Evolutionary conservation across 2,888 invertebrate species (phyloP).

Genomic region (Hydraecia micacea): DNA sequence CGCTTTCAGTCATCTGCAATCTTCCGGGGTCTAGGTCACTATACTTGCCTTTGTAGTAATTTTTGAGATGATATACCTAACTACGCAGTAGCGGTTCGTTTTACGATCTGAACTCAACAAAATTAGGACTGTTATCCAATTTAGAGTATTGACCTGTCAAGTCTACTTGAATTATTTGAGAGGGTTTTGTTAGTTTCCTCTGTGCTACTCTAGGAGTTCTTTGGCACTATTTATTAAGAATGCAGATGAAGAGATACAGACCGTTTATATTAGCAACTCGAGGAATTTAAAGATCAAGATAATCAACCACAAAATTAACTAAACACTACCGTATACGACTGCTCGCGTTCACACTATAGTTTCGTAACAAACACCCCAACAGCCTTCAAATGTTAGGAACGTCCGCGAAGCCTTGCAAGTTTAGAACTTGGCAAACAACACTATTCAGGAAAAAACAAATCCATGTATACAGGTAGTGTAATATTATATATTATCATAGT

Average conservation of each 20-base stretch:
- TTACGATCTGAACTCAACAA: conserved; percentile 13
- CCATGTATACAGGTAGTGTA: conserved; percentile 8
- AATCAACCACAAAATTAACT: background rate
- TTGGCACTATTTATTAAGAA: background rate
- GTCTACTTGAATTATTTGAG: background rate
- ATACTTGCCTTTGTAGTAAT: background rate
- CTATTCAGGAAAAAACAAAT: background rate
- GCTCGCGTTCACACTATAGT: background rate
- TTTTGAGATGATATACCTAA: background rate
- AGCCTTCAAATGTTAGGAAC: conserved; percentile 19
- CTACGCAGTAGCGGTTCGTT: too few species aligned
- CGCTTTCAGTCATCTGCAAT: background rate
- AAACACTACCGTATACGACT: background rate
- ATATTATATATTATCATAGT: background rate
- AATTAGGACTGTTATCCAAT: conserved; percentile 40
- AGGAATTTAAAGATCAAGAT: conserved; percentile 5
- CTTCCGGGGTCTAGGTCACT: background rate
- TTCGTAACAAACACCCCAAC: background rate
- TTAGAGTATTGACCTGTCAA: background rate
- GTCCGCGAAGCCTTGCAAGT: conserved; percentile 49
- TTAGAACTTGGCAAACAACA: conserved; percentile 16
- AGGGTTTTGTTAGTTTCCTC: background rate
- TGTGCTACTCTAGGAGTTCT: background rate
- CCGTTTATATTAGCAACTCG: background rate
- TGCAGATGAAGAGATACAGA: background rate